Evolutionary conservation across 92 coral and sea anemone species (phyloP).

Genomic region (Epizoanthus fatuus): DNA sequence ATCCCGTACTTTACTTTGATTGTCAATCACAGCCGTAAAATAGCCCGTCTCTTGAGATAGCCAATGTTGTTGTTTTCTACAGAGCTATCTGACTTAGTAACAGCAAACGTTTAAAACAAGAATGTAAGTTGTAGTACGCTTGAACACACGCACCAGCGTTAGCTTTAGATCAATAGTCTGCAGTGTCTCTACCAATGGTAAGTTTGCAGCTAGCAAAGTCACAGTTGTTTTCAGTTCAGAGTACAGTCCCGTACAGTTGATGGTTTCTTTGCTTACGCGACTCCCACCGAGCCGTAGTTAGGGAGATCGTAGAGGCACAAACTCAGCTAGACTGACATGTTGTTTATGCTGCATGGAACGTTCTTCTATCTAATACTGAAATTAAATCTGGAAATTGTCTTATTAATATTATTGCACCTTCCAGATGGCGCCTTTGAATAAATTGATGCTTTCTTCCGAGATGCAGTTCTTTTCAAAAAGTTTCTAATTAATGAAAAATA

Average conservation of each 20-base stretch:
- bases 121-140: no score
- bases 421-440: background rate
- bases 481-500: background rate
- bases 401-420: background rate
- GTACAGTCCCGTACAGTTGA: background rate
- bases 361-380: background rate
- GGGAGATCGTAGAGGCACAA: conserved; percentile 12
- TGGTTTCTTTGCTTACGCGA: background rate
- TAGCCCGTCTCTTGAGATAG: background rate
- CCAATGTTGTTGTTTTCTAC: background rate
- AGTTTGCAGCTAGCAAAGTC: no score
- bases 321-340: conserved; percentile 18
- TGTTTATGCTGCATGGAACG: background rate
- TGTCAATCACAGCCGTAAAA: background rate
- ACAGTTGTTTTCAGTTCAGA: background rate
- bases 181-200: no score
- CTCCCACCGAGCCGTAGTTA: conserved; percentile 22
- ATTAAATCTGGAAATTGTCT: background rate
- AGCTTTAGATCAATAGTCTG: no score
- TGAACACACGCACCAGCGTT: no score
- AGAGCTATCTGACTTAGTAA: background rate
- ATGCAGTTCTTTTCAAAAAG: background rate
- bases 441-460: background rate
- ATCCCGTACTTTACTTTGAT: background rate
- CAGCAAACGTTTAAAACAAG: background rate